These are phyloP conservation scores for Argyresthia albistria DNA, from an alignment of 2,888 invertebrate genomes.

Conservation along the genomic window DNA sequence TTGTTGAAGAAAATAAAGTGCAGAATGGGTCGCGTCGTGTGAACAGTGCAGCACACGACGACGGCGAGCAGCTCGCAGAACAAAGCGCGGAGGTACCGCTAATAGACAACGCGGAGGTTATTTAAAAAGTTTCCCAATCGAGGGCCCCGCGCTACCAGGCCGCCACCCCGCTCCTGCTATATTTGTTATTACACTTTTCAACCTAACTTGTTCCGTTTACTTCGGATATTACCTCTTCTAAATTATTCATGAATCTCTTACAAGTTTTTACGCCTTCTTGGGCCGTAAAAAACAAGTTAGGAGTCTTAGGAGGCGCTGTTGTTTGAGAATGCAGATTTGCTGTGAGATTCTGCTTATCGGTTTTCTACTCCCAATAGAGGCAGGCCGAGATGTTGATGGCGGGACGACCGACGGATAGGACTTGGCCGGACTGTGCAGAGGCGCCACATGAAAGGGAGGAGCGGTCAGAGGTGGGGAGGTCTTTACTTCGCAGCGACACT, in stretches of 20 bases:
- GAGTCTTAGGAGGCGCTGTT: no score
- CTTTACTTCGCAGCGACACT: no score
- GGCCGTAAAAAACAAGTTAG: no score
- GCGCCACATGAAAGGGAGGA: no score
- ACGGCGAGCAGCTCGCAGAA: background rate
- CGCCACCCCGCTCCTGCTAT: background rate
- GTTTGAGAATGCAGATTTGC: no score
- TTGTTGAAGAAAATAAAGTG: background rate
- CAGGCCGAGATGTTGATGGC: no score
- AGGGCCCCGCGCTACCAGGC: background rate
- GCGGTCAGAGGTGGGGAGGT: no score
- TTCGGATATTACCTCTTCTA: background rate
- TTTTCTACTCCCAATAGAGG: no score
- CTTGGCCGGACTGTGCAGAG: no score
- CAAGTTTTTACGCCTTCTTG: no score
- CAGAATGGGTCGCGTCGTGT: background rate
- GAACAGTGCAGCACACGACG: background rate
- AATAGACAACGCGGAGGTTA: constrained; percentile 36
- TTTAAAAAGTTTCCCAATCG: constrained; percentile 32
- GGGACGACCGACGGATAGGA: no score
- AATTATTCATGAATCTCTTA: background rate
- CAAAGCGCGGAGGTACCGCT: constrained; percentile 18
- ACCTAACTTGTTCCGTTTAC: background rate
- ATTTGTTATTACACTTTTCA: background rate
- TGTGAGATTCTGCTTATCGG: no score